Percentiles rank a stretch among this genome's conserved stretches.
These are phyloP conservation scores for Drosophila pallidifrons DNA, from an alignment of 1,140 invertebrate species.

Conservation along the genomic window DNA sequence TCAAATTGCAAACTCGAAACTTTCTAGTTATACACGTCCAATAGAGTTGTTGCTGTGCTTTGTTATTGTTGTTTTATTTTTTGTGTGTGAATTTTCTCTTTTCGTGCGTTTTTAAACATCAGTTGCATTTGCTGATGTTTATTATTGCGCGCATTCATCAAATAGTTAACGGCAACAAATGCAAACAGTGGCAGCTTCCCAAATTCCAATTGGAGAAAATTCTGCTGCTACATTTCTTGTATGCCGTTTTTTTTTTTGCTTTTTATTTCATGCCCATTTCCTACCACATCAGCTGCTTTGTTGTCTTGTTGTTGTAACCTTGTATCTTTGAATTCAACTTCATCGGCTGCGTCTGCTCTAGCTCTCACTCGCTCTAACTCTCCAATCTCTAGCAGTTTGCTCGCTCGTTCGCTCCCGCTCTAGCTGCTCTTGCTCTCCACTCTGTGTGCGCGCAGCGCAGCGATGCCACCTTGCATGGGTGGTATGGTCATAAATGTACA, in stretches of 20 bases:
- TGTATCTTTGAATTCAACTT: conserved; percentile 60
- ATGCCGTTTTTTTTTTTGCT: not conserved
- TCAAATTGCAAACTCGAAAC: conserved; percentile 37
- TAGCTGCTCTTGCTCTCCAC: not conserved
- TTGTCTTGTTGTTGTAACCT: conserved; percentile 71
- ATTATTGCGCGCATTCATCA: conserved; percentile 44
- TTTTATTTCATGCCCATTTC: conserved; percentile 23
- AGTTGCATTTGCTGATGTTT: conserved; percentile 31
- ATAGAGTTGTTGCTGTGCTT: conserved; percentile 6
- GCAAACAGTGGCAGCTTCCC: conserved; percentile 24
- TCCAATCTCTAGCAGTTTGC: conserved; percentile 25
- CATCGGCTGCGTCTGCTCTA: conserved; percentile 52
- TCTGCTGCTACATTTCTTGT: conserved; percentile 25
- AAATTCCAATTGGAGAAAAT: conserved; percentile 49
- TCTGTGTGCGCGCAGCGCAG: conserved; percentile 59
- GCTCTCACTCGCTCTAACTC: conserved; percentile 28
- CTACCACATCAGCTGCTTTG: conserved; percentile 69
- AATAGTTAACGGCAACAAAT: conserved; percentile 40
- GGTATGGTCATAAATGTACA: conserved; percentile 27
- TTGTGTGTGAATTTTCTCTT: conserved; percentile 17
- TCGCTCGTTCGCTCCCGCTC: conserved; percentile 36
- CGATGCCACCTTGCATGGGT: conserved; percentile 62
- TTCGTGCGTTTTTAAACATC: conserved; percentile 8
- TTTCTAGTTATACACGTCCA: conserved; percentile 34
- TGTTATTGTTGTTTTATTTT: conserved; percentile 9